These are phyloP conservation scores for Metalampra italica DNA, from an alignment of 2,888 invertebrate species.

Conservation along the genomic window DNA sequence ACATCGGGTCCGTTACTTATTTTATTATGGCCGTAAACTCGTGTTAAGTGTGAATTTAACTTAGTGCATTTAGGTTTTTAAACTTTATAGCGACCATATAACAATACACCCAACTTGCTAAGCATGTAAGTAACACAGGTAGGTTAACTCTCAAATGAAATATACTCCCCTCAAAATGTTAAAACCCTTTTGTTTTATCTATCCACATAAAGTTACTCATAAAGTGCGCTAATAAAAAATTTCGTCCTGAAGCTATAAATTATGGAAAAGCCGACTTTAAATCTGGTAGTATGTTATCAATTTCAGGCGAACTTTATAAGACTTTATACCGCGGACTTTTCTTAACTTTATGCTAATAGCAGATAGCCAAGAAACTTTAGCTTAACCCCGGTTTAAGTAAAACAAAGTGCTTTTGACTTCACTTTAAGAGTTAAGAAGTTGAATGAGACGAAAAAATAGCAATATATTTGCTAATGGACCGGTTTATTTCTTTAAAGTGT, in stretches of 20 bases:
- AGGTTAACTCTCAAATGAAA: neutral
- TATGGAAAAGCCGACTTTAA: constrained; percentile 41
- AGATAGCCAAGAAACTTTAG: constrained; percentile 51
- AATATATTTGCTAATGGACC: constrained; percentile 41
- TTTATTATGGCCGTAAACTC: too few species aligned
- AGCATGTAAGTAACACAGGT: neutral
- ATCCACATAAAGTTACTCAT: neutral
- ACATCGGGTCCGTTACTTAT: too few species aligned
- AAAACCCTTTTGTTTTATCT: constrained; percentile 1
- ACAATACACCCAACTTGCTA: too few species aligned
- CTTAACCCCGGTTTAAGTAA: constrained; percentile 64
- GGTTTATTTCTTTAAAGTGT: constrained; percentile 21
- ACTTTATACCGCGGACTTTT: constrained; percentile 47
- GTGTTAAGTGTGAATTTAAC: too few species aligned
- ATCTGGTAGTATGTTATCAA: constrained; percentile 16
- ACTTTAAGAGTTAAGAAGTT: constrained; percentile 41
- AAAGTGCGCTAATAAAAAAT: constrained; percentile 25
- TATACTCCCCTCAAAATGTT: neutral
- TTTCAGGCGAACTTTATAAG: constrained; percentile 20
- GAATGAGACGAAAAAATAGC: constrained; percentile 37
- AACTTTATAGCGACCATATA: too few species aligned
- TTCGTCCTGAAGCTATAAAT: constrained; percentile 44
- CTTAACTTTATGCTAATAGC: constrained; percentile 68
- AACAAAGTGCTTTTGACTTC: constrained; percentile 57
- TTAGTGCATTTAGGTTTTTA: too few species aligned